phyloP scores from a whole-genome alignment of 1,140 invertebrate genomes.

The Tetraneura akinire region DNA sequence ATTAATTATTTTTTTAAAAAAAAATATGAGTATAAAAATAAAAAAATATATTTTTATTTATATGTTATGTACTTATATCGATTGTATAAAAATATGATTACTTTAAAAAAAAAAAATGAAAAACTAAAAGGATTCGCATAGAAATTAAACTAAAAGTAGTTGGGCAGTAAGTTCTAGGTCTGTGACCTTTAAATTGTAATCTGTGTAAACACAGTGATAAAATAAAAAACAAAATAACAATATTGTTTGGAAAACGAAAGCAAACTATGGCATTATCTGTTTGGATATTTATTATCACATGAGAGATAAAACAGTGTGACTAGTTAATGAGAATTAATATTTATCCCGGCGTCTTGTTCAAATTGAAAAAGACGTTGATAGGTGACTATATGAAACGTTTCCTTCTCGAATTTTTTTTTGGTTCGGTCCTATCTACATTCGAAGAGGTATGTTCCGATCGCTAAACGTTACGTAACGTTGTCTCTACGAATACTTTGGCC shows the following conservation, averaged over 20 bases:
- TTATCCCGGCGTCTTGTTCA: no score
- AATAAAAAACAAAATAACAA: conserved; percentile 4
- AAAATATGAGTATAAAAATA: no score
- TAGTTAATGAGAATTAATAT: no score
- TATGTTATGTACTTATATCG: background rate
- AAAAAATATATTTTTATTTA: no score
- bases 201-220: background rate
- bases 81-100: background rate
- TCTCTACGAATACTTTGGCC: background rate
- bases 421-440: no score
- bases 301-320: background rate
- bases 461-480: background rate
- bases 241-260: conserved; percentile 20
- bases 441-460: no score
- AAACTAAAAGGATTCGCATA: background rate
- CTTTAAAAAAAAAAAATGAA: background rate
- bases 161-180: no score
- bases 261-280: background rate
- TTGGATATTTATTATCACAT: background rate
- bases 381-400: background rate
- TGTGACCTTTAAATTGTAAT: conserved; percentile 2
- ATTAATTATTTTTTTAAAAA: background rate
- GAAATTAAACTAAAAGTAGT: background rate
- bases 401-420: no score
- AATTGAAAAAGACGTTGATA: no score